Conservation (phyloP, 2,113 vertebrate genomes). For the Damaliscus lunatus region DNA sequence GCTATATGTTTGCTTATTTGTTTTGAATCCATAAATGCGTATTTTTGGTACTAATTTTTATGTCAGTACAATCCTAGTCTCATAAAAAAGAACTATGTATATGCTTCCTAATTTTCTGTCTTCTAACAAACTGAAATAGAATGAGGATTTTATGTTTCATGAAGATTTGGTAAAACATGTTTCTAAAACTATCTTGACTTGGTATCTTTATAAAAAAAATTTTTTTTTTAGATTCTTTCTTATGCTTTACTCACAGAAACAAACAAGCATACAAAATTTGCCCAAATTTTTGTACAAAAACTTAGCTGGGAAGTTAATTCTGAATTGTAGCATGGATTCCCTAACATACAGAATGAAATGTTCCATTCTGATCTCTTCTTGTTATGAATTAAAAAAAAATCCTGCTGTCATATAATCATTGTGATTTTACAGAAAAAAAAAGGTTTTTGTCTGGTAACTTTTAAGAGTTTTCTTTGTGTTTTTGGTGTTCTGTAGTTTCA, state of each 20-base stretch:
- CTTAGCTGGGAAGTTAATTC: background rate
- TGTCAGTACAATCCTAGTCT: background rate
- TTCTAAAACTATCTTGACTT: background rate
- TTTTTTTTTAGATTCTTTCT: background rate
- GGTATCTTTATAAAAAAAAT: rapidly evolving
- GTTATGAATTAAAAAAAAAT: background rate
- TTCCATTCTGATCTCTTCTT: background rate
- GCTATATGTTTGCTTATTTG: background rate
- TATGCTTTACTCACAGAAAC: background rate
- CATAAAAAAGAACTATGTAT: background rate
- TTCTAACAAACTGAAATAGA: background rate
- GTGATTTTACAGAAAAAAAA: background rate
- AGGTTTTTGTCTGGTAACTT: background rate
- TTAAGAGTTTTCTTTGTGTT: background rate
- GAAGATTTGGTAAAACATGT: background rate
- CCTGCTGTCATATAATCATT: background rate
- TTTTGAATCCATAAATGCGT: background rate
- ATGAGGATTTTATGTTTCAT: background rate
- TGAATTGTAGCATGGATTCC: background rate
- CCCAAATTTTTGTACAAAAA: background rate
- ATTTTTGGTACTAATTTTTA: background rate
- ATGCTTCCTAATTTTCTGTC: background rate
- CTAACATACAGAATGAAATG: background rate
- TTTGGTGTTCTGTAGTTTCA: background rate
- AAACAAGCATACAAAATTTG: background rate